Evolutionary conservation across 2,888 invertebrate species (phyloP), one percentile per base, ranked within the genome.

Genomic region (Caenorhabditis sp.): DNA sequence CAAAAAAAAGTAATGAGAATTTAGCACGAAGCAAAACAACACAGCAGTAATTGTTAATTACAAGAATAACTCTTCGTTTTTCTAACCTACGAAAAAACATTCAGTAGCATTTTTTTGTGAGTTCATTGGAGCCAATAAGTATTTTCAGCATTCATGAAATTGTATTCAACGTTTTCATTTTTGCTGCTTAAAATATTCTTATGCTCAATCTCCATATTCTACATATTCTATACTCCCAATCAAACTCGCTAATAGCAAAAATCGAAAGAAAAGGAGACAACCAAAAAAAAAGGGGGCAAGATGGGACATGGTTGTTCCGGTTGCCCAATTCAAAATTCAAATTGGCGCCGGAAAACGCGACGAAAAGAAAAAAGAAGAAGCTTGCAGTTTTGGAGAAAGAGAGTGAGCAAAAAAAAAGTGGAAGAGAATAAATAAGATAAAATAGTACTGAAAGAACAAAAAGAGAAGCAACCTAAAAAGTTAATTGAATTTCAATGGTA

Each of bases 251-350:
- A 8, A 35, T 16, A 16, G 8, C 56, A 4, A 56, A 16, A 59
- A 19, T 56, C 28, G 28, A 66, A 49, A 19, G 38, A 68, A 49
- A 54, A 16, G 6, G 16, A n/a, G 10, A 59, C 10, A 19, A 38
- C 31, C 3, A 35, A 31, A 51, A 35, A 35, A 35, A 54, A 31
- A 31, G 31, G 7, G 5, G 38, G 31, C 31, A 35, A 35, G 14
- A 35, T 24, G 51, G n/a, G 31, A 12, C 16, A 26, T 38, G 26
- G 19, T 68, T 68, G 58, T 76, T 77, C 77, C 77, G 77, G 77
- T 77, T 51, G 64, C 80, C 66, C 80, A 80, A 80, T 80, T 80
- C 80, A 74, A 80, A 80, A 80, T 80, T 80, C 80, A 80, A 80
- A 80, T 80, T 73, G 68, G 74, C 68, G 73, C 77, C 69, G 69